These are phyloP conservation scores for Mixornis gularis DNA, from an alignment of 2,113 vertebrate genomes.

Conservation along the genomic window DNA sequence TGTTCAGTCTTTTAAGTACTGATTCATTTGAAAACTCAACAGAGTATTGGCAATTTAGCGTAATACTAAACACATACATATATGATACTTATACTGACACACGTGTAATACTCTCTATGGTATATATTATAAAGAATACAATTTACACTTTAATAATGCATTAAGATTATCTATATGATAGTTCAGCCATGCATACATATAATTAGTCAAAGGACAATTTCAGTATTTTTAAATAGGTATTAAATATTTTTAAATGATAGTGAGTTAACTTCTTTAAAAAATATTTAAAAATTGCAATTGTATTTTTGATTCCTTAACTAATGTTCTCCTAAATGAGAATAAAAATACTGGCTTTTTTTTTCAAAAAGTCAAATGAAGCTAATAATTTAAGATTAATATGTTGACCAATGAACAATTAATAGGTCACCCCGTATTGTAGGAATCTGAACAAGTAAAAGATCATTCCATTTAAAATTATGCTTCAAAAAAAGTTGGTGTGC, in stretches of 20 bases:
- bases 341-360: background rate
- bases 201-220: background rate
- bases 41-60: background rate
- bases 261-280: background rate
- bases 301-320: background rate
- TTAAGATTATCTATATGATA: background rate
- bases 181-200: background rate
- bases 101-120: background rate
- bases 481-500: background rate
- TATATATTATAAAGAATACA: background rate
- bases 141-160: background rate
- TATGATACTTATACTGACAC: background rate
- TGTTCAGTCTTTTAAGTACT: slow-evolving; percentile 43
- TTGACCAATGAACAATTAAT: background rate
- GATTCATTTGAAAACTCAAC: slow-evolving; percentile 30
- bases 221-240: background rate
- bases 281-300: background rate
- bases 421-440: background rate
- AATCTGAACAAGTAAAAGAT: background rate
- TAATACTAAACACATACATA: background rate
- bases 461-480: background rate
- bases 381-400: background rate
- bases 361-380: background rate
- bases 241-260: background rate
- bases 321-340: background rate